Conservation (phyloP, 30 jellyfish, hydroid and myxozoan species). For the Aurelia sp. region DNA sequence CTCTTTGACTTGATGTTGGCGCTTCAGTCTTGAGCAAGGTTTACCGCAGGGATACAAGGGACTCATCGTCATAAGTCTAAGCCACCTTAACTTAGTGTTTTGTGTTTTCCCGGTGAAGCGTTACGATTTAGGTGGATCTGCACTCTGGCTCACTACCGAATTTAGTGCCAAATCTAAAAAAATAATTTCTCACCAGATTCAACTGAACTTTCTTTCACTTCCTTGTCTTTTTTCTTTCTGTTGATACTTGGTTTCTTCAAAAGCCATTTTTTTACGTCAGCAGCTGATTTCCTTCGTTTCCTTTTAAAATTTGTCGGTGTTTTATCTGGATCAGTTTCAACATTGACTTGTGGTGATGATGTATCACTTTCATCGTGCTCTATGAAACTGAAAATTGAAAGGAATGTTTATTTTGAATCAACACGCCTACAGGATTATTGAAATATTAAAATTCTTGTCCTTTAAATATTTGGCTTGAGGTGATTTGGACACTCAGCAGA, state of each 20-base stretch:
- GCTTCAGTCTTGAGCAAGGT: too few species aligned
- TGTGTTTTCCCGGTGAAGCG: too few species aligned
- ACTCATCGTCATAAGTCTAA: too few species aligned
- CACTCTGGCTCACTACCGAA: too few species aligned
- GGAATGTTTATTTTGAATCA: background rate
- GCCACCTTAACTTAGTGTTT: too few species aligned
- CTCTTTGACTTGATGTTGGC: too few species aligned
- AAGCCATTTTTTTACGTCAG: conserved; percentile 76
- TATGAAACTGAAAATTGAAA: conserved; percentile 22
- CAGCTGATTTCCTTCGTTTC: conserved; percentile 62
- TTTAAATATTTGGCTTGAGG: too few species aligned
- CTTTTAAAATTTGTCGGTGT: background rate
- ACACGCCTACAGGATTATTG: background rate
- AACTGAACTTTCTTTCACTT: background rate
- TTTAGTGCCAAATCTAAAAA: background rate
- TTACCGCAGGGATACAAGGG: too few species aligned
- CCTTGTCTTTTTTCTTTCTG: conserved; percentile 54
- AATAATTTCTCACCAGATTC: background rate
- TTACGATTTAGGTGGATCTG: too few species aligned
- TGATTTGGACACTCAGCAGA: too few species aligned
- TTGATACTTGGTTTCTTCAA: conserved; percentile 58
- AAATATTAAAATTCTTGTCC: background rate
- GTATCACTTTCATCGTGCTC: conserved; percentile 33
- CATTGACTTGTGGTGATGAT: conserved; percentile 4
- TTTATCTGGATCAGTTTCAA: conserved; percentile 21